Conservation (phyloP, 2,113 vertebrate genomes). For the Sturnira hondurensis region DNA sequence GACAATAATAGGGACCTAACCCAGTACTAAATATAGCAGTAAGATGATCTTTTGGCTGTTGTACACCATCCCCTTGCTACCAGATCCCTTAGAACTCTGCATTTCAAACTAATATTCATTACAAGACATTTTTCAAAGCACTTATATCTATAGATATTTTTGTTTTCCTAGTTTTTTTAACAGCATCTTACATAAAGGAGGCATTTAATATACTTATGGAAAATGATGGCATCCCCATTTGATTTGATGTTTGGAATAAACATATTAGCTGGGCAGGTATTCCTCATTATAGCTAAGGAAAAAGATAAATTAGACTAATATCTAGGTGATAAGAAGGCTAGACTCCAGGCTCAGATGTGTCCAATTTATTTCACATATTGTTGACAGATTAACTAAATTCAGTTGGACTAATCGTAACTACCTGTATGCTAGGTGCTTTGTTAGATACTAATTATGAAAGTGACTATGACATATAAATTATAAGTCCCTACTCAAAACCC, state of each 20-base stretch:
- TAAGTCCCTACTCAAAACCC: background rate
- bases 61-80: background rate
- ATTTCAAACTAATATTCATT: slow-evolving; percentile 36
- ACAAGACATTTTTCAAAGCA: slow-evolving; percentile 32
- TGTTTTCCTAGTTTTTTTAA: background rate
- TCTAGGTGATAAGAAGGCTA: background rate
- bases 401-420: background rate
- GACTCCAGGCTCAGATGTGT: background rate
- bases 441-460: background rate
- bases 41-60: slow-evolving; percentile 33
- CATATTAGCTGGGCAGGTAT: background rate
- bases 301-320: background rate
- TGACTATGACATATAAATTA: background rate
- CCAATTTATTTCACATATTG: background rate
- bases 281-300: slow-evolving; percentile 4
- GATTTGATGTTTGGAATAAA: slow-evolving; percentile 36
- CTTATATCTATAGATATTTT: background rate
- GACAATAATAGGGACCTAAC: slow-evolving; percentile 28
- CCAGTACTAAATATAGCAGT: slow-evolving; percentile 19
- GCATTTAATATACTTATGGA: background rate
- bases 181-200: background rate
- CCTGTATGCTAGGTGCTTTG: background rate
- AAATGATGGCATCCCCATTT: background rate
- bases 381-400: background rate
- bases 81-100: background rate